These are phyloP conservation scores for Acromyrmex charruanus DNA, from an alignment of 1,140 invertebrate genomes.

Conservation along the genomic window DNA sequence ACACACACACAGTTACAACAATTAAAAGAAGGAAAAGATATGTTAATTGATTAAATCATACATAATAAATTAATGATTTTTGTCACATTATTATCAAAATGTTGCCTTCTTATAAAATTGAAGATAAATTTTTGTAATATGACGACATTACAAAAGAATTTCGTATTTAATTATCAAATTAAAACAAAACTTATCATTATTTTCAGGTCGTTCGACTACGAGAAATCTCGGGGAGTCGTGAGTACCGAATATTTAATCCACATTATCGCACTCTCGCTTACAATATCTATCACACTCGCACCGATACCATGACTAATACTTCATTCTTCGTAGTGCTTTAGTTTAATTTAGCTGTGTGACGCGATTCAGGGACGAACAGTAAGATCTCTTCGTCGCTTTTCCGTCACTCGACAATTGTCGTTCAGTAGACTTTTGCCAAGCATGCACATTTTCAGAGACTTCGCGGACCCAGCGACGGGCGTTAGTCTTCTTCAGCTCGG, in stretches of 20 bases:
- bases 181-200: slow-evolving; percentile 50
- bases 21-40: not conserved
- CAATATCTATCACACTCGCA: slow-evolving; percentile 53
- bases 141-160: not conserved
- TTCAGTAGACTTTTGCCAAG: slow-evolving; percentile 56
- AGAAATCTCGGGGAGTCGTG: slow-evolving; percentile 85
- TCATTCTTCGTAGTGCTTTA: slow-evolving; percentile 55
- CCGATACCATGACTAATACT: slow-evolving; percentile 78
- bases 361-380: slow-evolving; percentile 5
- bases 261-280: slow-evolving; percentile 49
- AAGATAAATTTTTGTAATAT: not conserved
- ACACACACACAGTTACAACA: not conserved
- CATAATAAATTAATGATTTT: not conserved
- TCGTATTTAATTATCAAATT: slow-evolving; percentile 6
- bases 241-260: slow-evolving; percentile 72
- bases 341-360: not conserved
- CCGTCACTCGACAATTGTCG: slow-evolving; percentile 10
- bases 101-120: not conserved
- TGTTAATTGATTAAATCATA: not conserved
- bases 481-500: slow-evolving; percentile 85
- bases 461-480: slow-evolving; percentile 83
- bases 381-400: slow-evolving; percentile 12
- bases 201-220: slow-evolving; percentile 81
- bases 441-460: slow-evolving; percentile 84
- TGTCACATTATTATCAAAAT: not conserved